Evolutionary conservation across 2,113 vertebrate genomes (phyloP).

Genomic region (Oryzias curvinotus): DNA sequence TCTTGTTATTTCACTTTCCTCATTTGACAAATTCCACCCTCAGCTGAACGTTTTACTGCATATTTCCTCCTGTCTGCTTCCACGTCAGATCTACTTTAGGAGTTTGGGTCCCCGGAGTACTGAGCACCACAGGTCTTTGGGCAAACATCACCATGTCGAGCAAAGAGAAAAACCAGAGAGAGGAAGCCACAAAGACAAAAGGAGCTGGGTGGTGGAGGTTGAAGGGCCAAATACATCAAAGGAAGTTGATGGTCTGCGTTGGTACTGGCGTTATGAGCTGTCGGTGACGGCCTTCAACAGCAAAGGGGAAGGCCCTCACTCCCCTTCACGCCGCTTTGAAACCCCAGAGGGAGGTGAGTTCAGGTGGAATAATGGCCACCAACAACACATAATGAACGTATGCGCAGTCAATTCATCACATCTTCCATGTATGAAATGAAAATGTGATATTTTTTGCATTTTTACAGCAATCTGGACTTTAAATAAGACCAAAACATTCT

Average conservation of each 20-base stretch:
- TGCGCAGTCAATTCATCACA: no score
- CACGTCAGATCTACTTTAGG: conserved; percentile 65
- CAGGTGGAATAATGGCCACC: no score
- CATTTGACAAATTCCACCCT: no score
- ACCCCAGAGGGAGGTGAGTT: conserved; percentile 87
- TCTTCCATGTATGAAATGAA: no score
- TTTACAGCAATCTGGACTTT: no score
- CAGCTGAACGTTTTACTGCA: no score
- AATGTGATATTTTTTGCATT: no score
- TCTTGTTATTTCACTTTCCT: no score
- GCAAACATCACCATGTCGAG: conserved; percentile 1
- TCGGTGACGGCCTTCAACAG: conserved; percentile 78
- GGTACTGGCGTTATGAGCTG: conserved; percentile 77
- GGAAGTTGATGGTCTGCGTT: conserved; percentile 65
- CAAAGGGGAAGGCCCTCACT: conserved; percentile 77
- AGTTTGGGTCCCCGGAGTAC: conserved; percentile 30
- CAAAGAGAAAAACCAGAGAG: neutral
- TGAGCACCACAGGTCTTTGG: conserved; percentile 41
- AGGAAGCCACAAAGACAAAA: neutral
- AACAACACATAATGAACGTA: no score
- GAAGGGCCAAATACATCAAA: conserved; percentile 35
- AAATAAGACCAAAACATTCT: no score
- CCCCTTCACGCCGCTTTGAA: conserved; percentile 46
- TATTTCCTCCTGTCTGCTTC: neutral
- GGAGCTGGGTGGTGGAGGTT: conserved; percentile 29